These are phyloP conservation scores for Parnassius glacialis DNA, from an alignment of 2,888 invertebrate species.

Conservation along the genomic window DNA sequence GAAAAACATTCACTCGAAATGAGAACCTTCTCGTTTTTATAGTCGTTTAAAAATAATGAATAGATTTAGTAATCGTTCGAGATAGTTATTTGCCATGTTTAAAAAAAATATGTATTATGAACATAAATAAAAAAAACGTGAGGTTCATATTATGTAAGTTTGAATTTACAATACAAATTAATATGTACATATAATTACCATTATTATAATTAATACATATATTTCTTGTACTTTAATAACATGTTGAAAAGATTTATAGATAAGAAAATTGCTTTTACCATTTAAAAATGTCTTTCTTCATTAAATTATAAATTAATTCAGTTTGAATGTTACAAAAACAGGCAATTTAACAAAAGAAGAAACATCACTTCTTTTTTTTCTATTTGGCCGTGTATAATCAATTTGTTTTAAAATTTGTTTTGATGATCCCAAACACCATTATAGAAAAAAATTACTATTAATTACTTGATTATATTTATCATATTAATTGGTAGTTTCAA, in stretches of 20 bases:
- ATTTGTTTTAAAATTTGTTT: conserved; percentile 9
- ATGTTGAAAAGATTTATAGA: no score
- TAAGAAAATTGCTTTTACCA: no score
- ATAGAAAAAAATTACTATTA: background rate
- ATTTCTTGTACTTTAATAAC: conserved; percentile 14
- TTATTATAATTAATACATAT: conserved; percentile 61
- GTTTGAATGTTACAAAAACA: no score
- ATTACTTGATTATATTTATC: background rate
- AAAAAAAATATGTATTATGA: no score
- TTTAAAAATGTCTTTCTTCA: no score
- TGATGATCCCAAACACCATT: conserved; percentile 6
- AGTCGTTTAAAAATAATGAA: no score
- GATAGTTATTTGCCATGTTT: no score
- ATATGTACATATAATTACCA: conserved; percentile 70
- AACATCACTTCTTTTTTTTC: conserved; percentile 1
- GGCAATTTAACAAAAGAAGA: conserved; percentile 11
- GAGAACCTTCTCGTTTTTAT: no score
- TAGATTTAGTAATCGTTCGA: no score
- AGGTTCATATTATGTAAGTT: conserved; percentile 66
- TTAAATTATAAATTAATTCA: no score
- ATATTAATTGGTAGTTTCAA: no score
- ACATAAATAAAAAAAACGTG: conserved; percentile 56
- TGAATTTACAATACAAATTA: conserved; percentile 67
- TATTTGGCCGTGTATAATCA: conserved; percentile 8
- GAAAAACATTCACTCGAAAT: no score